These are phyloP conservation scores for Heterohyrax brucei DNA, from an alignment of 2,797 vertebrate genomes.

Conservation along the genomic window DNA sequence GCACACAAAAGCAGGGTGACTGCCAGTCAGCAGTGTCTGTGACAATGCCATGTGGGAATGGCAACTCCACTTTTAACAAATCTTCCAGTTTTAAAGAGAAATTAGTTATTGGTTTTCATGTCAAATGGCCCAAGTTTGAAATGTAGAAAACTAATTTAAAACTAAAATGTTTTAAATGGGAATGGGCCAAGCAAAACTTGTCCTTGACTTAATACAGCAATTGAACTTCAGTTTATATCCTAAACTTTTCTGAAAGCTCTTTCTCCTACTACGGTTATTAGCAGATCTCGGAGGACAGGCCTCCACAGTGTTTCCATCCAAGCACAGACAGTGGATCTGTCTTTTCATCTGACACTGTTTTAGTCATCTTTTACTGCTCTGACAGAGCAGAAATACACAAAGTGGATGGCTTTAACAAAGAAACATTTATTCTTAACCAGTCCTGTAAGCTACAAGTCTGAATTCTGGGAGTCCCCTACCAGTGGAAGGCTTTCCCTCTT, in stretches of 20 bases:
- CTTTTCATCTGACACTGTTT: background rate
- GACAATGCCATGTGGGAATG: background rate
- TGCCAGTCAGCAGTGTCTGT: background rate
- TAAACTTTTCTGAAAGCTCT: background rate
- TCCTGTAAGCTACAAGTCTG: too few species aligned
- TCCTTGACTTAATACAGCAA: background rate
- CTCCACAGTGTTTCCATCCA: background rate
- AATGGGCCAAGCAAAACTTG: background rate
- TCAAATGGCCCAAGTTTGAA: background rate
- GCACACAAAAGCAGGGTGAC: background rate
- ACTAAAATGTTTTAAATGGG: background rate
- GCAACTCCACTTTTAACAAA: background rate
- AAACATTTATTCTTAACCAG: too few species aligned
- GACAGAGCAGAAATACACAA: too few species aligned
- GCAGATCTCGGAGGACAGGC: background rate
- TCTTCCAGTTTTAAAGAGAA: conserved; percentile 39
- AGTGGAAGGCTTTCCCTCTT: too few species aligned
- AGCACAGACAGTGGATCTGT: background rate
- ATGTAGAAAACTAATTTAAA: background rate
- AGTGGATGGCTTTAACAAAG: too few species aligned
- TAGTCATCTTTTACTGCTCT: too few species aligned
- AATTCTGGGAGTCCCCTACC: too few species aligned
- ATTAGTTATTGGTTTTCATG: background rate
- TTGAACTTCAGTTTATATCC: background rate
- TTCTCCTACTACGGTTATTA: background rate